These are phyloP conservation scores for Ataeniobius toweri DNA, from an alignment of 2,797 vertebrate species.

Conservation along the genomic window DNA sequence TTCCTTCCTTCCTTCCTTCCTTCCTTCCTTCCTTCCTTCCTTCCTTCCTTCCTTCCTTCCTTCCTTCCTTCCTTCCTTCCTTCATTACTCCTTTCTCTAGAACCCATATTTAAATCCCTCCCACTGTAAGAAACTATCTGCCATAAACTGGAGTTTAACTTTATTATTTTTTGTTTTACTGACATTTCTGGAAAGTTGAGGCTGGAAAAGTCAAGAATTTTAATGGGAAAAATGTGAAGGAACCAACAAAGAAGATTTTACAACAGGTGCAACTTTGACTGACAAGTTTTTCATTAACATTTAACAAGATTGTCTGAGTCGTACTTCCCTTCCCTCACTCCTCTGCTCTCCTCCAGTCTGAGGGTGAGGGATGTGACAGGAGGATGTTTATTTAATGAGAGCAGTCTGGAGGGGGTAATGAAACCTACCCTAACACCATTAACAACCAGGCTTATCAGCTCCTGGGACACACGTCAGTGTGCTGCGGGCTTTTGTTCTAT, in stretches of 20 bases:
- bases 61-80: no score
- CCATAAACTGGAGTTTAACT: no score
- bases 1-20: no score
- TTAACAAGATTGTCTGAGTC: constrained; percentile 53
- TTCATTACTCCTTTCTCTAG: no score
- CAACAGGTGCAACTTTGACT: constrained; percentile 47
- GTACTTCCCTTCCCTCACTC: constrained; percentile 26
- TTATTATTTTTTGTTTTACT: neutral
- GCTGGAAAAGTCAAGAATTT: neutral
- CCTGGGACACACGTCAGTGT: constrained; percentile 69
- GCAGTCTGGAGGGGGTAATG: constrained; percentile 81
- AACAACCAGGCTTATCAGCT: constrained; percentile 77
- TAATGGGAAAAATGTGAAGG: neutral
- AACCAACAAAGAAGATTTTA: constrained; percentile 10
- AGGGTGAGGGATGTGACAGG: constrained; percentile 74
- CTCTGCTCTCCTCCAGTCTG: constrained; percentile 49
- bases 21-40: no score
- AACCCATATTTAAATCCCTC: no score
- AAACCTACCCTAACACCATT: constrained; percentile 81
- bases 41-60: no score
- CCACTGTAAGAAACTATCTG: no score
- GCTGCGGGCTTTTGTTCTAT: constrained; percentile 68
- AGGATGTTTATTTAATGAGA: constrained; percentile 84
- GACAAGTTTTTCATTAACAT: constrained; percentile 65
- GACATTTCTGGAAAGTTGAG: neutral